Evolutionary conservation across 2,888 invertebrate genomes (phyloP).

Genomic region (Brachypalpus laphriformis): DNA sequence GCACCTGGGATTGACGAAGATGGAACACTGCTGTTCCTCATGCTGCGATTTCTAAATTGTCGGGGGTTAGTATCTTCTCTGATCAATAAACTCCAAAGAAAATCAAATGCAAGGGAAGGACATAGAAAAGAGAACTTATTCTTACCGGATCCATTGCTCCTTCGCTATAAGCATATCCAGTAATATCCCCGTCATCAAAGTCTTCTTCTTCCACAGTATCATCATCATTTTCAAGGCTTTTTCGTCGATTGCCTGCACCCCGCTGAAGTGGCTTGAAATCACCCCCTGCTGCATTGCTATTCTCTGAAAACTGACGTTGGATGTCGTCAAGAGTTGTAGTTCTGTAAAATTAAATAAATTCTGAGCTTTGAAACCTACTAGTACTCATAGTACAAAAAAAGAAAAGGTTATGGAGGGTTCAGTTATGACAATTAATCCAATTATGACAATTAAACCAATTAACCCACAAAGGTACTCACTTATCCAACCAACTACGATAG

Average conservation of each 20-base stretch:
- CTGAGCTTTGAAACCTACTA: no score
- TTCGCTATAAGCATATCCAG: conserved; percentile 82
- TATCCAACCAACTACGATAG: conserved; percentile 90
- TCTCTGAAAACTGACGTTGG: conserved; percentile 85
- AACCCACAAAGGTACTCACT: conserved; percentile 83
- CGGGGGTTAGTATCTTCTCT: no score
- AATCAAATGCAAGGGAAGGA: no score
- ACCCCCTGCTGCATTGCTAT: background rate
- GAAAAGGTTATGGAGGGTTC: no score
- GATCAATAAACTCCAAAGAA: no score
- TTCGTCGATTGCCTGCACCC: conserved; percentile 70
- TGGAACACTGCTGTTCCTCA: no score
- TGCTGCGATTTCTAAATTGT: no score
- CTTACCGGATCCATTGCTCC: conserved; percentile 60
- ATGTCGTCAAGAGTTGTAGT: conserved; percentile 89
- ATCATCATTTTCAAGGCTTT: conserved; percentile 72
- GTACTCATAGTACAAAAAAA: no score
- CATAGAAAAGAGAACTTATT: background rate
- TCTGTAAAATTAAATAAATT: conserved; percentile 81
- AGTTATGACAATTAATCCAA: no score
- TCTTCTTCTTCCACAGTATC: conserved; percentile 83
- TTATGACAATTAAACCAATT: no score
- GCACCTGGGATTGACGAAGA: no score
- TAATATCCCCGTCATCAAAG: conserved; percentile 86
- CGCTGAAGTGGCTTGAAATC: conserved; percentile 39